A percentile compares a stretch with the other conserved stretches of the same genome.
Evolutionary conservation across 1,140 invertebrate genomes (phyloP).

Genomic region (Acromyrmex heyeri): DNA sequence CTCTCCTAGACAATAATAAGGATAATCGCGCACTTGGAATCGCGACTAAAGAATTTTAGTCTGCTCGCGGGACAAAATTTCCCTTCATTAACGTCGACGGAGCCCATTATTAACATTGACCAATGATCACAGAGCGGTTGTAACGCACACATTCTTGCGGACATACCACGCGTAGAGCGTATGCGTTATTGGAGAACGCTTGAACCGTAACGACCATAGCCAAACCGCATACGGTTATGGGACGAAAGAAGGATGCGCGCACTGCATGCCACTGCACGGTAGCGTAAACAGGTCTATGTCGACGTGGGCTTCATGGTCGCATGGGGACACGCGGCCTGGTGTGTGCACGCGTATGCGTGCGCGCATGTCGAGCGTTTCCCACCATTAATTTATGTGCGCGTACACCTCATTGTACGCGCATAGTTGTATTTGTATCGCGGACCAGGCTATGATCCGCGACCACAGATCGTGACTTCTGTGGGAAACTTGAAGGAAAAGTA

Average conservation of each 20-base stretch:
- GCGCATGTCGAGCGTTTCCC: slow-evolving; percentile 74
- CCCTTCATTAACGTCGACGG: slow-evolving; percentile 41
- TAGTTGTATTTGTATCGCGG: slow-evolving; percentile 72
- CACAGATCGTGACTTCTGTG: slow-evolving; percentile 86
- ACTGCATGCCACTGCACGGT: slow-evolving; percentile 59
- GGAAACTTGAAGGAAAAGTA: slow-evolving; percentile 84
- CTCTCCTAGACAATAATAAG: neutral
- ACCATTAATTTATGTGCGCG: slow-evolving; percentile 81
- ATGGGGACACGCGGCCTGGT: slow-evolving; percentile 53
- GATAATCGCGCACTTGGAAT: neutral
- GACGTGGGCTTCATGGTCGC: slow-evolving; percentile 47
- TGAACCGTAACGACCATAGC: slow-evolving; percentile 81
- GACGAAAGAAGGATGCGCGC: slow-evolving; percentile 79
- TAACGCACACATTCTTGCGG: slow-evolving; percentile 76
- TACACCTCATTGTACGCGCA: slow-evolving; percentile 60
- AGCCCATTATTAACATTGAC: slow-evolving; percentile 71
- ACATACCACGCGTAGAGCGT: slow-evolving; percentile 68
- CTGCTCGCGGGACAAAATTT: slow-evolving; percentile 43
- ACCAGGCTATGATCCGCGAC: slow-evolving; percentile 84
- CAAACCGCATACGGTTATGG: slow-evolving; percentile 83
- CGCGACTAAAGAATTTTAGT: neutral
- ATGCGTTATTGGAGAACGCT: slow-evolving; percentile 82
- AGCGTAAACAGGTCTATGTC: slow-evolving; percentile 58
- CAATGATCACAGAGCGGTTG: slow-evolving; percentile 58
- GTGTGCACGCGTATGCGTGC: slow-evolving; percentile 48